Evolutionary conservation across 1,140 invertebrate species (phyloP), one percentile per base, ranked within the genome.

Genomic region (Tenebrio molitor): DNA sequence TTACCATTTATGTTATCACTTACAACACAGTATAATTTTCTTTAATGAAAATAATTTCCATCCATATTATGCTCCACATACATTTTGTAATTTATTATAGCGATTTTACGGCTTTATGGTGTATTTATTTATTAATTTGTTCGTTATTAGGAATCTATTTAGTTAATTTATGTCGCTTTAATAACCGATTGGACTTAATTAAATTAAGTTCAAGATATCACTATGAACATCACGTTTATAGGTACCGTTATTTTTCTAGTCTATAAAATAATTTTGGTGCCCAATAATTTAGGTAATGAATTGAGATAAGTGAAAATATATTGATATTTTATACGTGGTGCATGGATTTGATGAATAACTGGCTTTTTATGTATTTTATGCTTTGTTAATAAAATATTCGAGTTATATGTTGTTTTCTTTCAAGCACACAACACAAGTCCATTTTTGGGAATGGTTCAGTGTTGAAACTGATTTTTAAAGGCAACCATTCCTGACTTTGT

Each of bases 351-450:
- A 39, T 39, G 7, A 39, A 12, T 12, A 3, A 39, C 5, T 39
- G 12, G 36, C 6, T 39, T 39, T 39, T 39, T 39, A 12, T 39
- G 36, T 39, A 39, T 39, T 39, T 39, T 39, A 39, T 39, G 36
- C 36, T 39, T 39, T 39, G 36, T 39, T 39, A 39, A 39, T 39
- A 39, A 39, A 39, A 39, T n/a, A 7, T 39, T 5, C 2, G 12
- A 39, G 5, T 39, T 39, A 7, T 39, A n/a, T 39, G 2, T 39
- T 39, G 4, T 8, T 4, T 29, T 29, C 25, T 29, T n/a, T n/a
- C n/a, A n/a, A n/a, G n/a, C n/a, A n/a, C n/a, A n/a, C n/a, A n/a
- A n/a, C n/a, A n/a, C n/a, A n/a, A n/a, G n/a, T n/a, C n/a, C n/a
- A n/a, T n/a, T n/a, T n/a, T n/a, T n/a, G n/a, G n/a, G n/a, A n/a